phyloP scores from a whole-genome alignment of 2,113 vertebrate genomes.

The Myocastor coypus region DNA sequence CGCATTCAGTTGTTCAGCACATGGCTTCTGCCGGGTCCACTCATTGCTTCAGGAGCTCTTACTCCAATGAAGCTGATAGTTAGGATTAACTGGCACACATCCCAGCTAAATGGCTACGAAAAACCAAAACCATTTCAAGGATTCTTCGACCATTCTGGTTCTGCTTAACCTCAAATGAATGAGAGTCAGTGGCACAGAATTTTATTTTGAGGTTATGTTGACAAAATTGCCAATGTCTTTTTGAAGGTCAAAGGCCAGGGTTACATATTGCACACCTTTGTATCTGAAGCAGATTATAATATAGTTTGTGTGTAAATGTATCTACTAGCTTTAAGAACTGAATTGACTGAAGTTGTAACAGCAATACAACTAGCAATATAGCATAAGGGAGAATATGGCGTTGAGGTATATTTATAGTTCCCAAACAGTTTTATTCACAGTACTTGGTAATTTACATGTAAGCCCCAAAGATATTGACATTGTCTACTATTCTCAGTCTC shows the following conservation, averaged over 20 bases:
- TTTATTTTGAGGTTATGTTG: background rate
- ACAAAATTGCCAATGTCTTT: background rate
- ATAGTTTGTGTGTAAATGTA: background rate
- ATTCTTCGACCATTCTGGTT: background rate
- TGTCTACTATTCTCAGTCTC: background rate
- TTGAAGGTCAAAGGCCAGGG: background rate
- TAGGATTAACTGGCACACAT: background rate
- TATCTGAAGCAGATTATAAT: background rate
- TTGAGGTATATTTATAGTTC: background rate
- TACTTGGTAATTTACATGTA: background rate
- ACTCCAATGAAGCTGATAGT: background rate
- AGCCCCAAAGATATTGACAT: background rate
- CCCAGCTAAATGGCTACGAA: background rate
- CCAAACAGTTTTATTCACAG: background rate
- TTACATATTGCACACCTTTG: background rate
- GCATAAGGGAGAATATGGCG: background rate
- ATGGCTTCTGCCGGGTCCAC: background rate
- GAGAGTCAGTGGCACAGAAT: background rate
- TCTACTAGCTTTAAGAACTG: background rate
- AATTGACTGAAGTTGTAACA: slow-evolving; percentile 1
- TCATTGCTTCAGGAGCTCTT: background rate
- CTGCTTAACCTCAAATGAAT: background rate
- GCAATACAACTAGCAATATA: background rate
- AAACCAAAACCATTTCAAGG: background rate
- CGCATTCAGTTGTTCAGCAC: background rate